Conservation (phyloP, 2,113 vertebrate genomes). For the Strigops habroptila region DNA sequence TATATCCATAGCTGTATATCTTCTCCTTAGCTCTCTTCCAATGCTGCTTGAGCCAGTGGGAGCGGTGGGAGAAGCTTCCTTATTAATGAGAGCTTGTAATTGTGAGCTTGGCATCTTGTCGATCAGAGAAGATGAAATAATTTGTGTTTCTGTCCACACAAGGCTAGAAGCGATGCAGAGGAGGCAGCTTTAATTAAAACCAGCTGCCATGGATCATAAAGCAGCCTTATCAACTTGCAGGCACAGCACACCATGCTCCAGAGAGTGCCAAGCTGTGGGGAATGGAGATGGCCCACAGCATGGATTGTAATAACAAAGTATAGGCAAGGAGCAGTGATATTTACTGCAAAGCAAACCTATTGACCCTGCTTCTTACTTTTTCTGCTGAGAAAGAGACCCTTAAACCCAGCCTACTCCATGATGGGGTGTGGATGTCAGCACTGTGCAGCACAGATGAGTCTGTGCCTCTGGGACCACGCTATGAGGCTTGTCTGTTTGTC, state of each 20-base stretch:
- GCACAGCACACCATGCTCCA: accelerated
- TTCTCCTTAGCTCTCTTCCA: not conserved
- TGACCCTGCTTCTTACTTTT: not conserved
- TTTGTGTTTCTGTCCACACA: not conserved
- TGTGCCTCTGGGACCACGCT: accelerated
- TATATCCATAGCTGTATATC: not conserved
- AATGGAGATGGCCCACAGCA: not conserved
- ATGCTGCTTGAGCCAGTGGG: not conserved
- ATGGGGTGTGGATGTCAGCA: accelerated
- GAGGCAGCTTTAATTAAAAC: slow-evolving; percentile 50
- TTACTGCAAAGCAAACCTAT: not conserved
- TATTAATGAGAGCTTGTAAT: not conserved
- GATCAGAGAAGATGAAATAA: not conserved
- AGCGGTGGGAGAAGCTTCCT: not conserved
- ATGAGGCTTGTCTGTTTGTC: not conserved
- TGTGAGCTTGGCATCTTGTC: not conserved
- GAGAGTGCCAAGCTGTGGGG: not conserved
- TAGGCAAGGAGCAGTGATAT: not conserved
- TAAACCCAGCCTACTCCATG: not conserved
- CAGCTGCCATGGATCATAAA: not conserved
- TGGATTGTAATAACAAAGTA: accelerated
- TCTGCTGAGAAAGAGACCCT: not conserved
- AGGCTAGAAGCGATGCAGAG: not conserved
- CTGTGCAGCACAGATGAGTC: accelerated
- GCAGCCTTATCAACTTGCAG: not conserved